A percentile compares a stretch with the other conserved stretches of the same genome.
These are phyloP conservation scores for Mycteria americana DNA, from an alignment of 2,797 vertebrate genomes.

Conservation along the genomic window DNA sequence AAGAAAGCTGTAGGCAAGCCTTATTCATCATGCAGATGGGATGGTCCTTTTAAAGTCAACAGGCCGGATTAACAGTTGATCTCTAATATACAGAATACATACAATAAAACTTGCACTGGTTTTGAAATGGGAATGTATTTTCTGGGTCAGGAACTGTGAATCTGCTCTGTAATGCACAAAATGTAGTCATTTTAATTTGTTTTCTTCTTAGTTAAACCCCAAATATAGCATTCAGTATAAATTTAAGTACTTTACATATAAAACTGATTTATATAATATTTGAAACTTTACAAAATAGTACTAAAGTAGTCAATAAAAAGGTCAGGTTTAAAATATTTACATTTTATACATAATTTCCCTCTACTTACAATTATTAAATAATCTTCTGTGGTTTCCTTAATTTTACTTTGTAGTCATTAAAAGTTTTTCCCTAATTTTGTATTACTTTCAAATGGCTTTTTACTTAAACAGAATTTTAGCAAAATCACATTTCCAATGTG, in stretches of 20 bases:
- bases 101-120: background rate
- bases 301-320: slow-evolving; percentile 25
- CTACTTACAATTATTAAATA: slow-evolving; percentile 11
- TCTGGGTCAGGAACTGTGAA: background rate
- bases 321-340: slow-evolving; percentile 55
- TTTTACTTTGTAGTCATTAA: background rate
- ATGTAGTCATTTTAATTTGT: slow-evolving; percentile 13
- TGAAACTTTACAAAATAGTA: slow-evolving; percentile 48
- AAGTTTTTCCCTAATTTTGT: background rate
- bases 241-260: slow-evolving; percentile 25
- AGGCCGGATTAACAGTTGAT: background rate
- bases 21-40: background rate
- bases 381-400: background rate
- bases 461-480: background rate
- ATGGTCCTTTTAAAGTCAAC: background rate
- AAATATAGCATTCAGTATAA: slow-evolving; percentile 11
- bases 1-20: background rate
- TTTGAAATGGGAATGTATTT: background rate
- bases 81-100: background rate
- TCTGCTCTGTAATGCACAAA: slow-evolving; percentile 30
- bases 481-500: background rate
- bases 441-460: slow-evolving; percentile 18
- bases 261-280: slow-evolving; percentile 31
- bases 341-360: background rate
- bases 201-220: background rate